Base-by-base conservation (phyloP, 2,113 vertebrate species). In the Indicator indicator region DNA sequence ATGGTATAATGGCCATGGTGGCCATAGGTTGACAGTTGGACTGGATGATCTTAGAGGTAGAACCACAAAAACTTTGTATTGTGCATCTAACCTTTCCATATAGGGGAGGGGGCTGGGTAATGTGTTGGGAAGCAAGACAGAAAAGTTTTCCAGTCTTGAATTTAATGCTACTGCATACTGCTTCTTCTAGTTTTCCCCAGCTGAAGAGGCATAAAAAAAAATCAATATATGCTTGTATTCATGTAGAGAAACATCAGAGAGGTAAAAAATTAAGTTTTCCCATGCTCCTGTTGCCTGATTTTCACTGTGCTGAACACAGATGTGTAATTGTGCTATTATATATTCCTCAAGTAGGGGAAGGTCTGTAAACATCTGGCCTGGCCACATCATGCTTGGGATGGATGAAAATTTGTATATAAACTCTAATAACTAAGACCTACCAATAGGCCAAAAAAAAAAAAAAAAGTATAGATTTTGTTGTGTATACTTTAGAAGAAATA, bases 401-500 rank as follows among this genome's bases (percentile, higher is more conserved):
- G 44, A 72, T 77, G 18, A 83, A 94, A 88, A 76, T 88, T 84
- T 33, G 64, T 93, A 56, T 75, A 75, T 90, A 55, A 93, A 78
- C 54, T 75, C 54, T 75, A 93, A 86, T 75, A 93, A 83, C 44
- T 50, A 78, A 90, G 90, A 96, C 93, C 44, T 67, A 83, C 72
- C 0, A 78, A 96, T 94, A 96, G 15, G 38, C 32, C 80, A 88
- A 95, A 50, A 50, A 50, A 12, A 20, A 10, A 20, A 19, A 48
- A 21, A 94, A 96, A 83, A 68, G 60, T 58, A 40, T 71, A 76
- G 74, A 85, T 95, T 91, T 87, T 93, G 77, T 94, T 94, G 78
- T 94, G 87, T 94, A 85, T 89, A 89, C 87, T 94, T 95, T 64
- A 60, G 42, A 88, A 93, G 44, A 74, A 91, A 76, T 80, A 96